These are phyloP conservation scores for Acanthurus tractus DNA, from an alignment of 2,797 vertebrate genomes.

Conservation along the genomic window DNA sequence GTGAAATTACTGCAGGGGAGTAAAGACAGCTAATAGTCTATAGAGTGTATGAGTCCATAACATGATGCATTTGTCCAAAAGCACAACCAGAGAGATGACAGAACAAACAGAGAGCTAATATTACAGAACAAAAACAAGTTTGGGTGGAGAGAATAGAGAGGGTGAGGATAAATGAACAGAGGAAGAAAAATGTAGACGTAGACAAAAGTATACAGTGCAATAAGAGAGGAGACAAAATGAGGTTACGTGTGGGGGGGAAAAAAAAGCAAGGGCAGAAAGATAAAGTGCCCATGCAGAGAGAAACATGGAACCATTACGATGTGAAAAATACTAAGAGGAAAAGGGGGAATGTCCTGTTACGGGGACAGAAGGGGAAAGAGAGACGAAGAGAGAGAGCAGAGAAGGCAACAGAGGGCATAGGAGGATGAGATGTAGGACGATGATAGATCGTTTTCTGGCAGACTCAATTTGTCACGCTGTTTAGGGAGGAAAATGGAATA, in stretches of 20 bases:
- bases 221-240: conserved; percentile 59
- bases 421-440: conserved; percentile 80
- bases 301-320: conserved; percentile 74
- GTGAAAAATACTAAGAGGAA: conserved; percentile 64
- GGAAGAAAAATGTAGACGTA: conserved; percentile 59
- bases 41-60: conserved; percentile 13
- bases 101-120: conserved; percentile 39
- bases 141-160: background rate
- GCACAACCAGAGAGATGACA: conserved; percentile 25
- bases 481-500: conserved; percentile 81
- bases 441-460: conserved; percentile 83
- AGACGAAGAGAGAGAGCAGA: conserved; percentile 50
- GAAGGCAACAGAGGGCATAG: conserved; percentile 66
- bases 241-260: conserved; percentile 32
- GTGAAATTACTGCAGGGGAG: conserved; percentile 21
- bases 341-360: conserved; percentile 69
- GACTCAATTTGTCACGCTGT: conserved; percentile 79
- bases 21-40: background rate
- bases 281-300: conserved; percentile 60
- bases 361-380: conserved; percentile 55
- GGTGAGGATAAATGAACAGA: conserved; percentile 40
- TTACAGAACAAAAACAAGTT: conserved; percentile 45
- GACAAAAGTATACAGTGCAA: conserved; percentile 60
- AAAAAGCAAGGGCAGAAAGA: conserved; percentile 70
- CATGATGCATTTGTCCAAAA: conserved; percentile 22